Evolutionary conservation across 2,113 vertebrate species (phyloP).

Genomic region (Onychostruthus taczanowskii): DNA sequence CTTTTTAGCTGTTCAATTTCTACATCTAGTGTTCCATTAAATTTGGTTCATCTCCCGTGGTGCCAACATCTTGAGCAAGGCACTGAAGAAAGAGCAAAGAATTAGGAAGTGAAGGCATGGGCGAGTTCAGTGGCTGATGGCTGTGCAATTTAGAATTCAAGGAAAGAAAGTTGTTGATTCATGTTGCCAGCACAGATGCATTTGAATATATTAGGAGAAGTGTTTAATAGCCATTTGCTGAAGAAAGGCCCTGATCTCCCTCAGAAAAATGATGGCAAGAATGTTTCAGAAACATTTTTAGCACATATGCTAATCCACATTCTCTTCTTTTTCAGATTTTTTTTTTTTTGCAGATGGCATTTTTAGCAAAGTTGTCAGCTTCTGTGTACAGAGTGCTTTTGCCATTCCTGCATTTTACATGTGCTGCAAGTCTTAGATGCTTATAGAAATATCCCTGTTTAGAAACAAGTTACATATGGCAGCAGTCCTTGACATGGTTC

Average conservation of each 20-base stretch:
- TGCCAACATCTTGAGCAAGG: background rate
- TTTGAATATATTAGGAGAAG: background rate
- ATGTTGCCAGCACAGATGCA: background rate
- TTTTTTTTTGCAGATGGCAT: background rate
- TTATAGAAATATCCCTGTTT: background rate
- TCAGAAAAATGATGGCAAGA: background rate
- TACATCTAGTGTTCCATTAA: background rate
- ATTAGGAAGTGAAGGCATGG: background rate
- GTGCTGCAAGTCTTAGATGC: background rate
- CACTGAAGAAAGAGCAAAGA: background rate
- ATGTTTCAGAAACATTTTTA: background rate
- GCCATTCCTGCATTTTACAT: background rate
- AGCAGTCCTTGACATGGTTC: background rate
- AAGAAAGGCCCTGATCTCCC: background rate
- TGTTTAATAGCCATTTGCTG: background rate
- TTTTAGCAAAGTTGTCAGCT: slow-evolving; percentile 3
- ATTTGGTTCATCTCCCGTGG: background rate
- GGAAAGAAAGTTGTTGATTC: background rate
- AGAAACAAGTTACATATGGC: background rate
- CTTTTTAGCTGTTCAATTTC: background rate
- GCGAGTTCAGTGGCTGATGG: background rate
- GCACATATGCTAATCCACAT: background rate
- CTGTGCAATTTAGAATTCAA: background rate
- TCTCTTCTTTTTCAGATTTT: background rate
- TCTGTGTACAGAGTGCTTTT: background rate